Base-by-base conservation (phyloP, 2,888 invertebrate species). In the Drosophila flavopinicola region DNA sequence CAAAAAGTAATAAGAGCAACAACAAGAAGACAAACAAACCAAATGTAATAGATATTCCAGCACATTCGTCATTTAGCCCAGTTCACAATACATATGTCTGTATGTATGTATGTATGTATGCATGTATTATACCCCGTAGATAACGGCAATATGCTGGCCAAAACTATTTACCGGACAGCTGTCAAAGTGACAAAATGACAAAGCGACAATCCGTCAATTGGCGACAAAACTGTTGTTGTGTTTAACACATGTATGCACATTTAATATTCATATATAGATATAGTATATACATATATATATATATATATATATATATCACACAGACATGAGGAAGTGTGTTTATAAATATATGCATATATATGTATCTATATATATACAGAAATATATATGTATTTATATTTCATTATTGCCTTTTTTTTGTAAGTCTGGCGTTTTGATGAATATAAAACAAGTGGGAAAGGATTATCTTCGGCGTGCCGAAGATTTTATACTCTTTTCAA, bases 161-260 rank as follows among this genome's bases (percentile, higher is more conserved):
- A 11, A 32, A 32, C 9, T 37, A 48, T 53, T 38, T 11, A 20
- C 24, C 53, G 30, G 42, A 35, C 20, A 49, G 24, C 37, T 47
- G 67, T 15, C 66, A 56, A 56, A 49, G 42, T 54, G 56, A 33
- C 33, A 48, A 38, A 54, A 17, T 24, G 48, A 25, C 59, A 66
- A 48, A 35, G 39, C 42, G 66, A 45, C 47, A 58, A 56, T 58
- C 23, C 45, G 44, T 41, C 48, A 37, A 20, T 3, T n/a, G 1
- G 10, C 3, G 37, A n/a, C 37, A 17, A 37, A 37, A 61, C 56
- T 47, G 24, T n/a, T n/a, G 20, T 20, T 20, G 4, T 4, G 20
- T 20, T 20, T 20, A 20, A 33, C 48, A 25, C 20, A 38, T 41
- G 5, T 2, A 32, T n/a, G n/a, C n/a, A n/a, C n/a, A n/a, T n/a